Percentiles rank a stretch among this genome's conserved stretches.
These are phyloP conservation scores for Cryptocephalus moraei DNA, from an alignment of 2,888 invertebrate species.

Conservation along the genomic window DNA sequence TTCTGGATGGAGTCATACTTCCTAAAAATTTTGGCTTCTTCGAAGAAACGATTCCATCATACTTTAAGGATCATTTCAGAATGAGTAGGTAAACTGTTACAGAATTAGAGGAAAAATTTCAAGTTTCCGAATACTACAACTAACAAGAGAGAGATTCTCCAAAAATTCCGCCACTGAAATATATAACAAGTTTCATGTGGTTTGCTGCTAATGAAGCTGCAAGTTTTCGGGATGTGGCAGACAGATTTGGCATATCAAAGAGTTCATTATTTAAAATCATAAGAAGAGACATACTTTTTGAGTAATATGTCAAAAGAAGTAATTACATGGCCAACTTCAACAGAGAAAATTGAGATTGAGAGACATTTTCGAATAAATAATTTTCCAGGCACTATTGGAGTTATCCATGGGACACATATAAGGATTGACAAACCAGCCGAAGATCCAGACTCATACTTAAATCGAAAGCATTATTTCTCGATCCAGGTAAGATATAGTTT, in stretches of 20 bases:
- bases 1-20: conserved; percentile 2
- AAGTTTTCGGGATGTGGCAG: conserved; percentile 13
- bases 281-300: conserved; percentile 10
- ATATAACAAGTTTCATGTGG: conserved; percentile 13
- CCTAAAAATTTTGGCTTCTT: conserved; percentile 5
- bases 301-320: conserved; percentile 9
- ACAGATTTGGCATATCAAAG: conserved; percentile 12
- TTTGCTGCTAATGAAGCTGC: conserved; percentile 11
- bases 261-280: conserved; percentile 12
- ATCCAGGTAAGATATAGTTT: conserved; percentile 6
- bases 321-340: conserved; percentile 9
- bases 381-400: conserved; percentile 10
- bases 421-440: too few relatives aligned
- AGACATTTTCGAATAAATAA: conserved; percentile 9
- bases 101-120: conserved; percentile 8
- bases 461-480: conserved; percentile 8
- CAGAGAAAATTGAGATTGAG: conserved; percentile 10
- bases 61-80: conserved; percentile 13
- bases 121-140: conserved; percentile 8
- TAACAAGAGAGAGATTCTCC: conserved; percentile 8
- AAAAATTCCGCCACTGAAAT: conserved; percentile 10
- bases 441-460: conserved; percentile 13
- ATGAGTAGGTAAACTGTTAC: conserved; percentile 3
- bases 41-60: conserved; percentile 10
- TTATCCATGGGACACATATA: conserved; percentile 11